These are phyloP conservation scores for Sinotaia quadrata DNA, from an alignment of 2,888 invertebrate species.

Conservation along the genomic window DNA sequence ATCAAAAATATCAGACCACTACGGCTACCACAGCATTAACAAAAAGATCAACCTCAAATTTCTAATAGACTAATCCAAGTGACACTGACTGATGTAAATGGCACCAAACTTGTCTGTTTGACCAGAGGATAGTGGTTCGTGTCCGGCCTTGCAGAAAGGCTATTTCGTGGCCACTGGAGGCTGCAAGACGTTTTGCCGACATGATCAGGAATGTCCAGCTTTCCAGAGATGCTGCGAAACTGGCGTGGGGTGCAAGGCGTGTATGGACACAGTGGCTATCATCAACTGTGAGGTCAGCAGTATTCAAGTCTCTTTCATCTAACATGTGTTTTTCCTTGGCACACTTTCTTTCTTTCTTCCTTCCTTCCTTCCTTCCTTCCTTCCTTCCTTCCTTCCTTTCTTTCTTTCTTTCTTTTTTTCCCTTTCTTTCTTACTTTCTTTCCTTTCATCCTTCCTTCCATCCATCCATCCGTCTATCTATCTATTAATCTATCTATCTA, in stretches of 20 bases:
- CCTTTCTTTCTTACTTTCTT: not conserved
- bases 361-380: not conserved
- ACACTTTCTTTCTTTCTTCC: not conserved
- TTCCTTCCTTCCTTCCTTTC: too few relatives aligned
- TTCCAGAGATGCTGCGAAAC: conserved; percentile 20
- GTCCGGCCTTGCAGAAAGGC: not conserved
- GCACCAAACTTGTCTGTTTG: too few relatives aligned
- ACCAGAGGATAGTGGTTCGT: conserved; percentile 2
- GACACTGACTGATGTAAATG: too few relatives aligned
- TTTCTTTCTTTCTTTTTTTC: too few relatives aligned
- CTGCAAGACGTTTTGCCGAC: conserved; percentile 22
- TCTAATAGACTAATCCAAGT: too few relatives aligned
- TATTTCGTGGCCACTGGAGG: conserved; percentile 6
- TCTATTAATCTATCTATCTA: too few relatives aligned
- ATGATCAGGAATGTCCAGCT: conserved; percentile 23
- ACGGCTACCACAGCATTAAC: too few relatives aligned
- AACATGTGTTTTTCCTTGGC: not conserved
- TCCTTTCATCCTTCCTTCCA: not conserved
- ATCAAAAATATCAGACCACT: too few relatives aligned
- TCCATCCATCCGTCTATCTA: not conserved
- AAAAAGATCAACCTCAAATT: too few relatives aligned
- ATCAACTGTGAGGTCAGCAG: conserved; percentile 18
- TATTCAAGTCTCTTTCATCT: not conserved
- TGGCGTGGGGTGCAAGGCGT: conserved; percentile 12
- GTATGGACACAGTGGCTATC: conserved; percentile 11